phyloP scores from a whole-genome alignment of 2,113 vertebrate genomes.

The Prinia subflava region DNA sequence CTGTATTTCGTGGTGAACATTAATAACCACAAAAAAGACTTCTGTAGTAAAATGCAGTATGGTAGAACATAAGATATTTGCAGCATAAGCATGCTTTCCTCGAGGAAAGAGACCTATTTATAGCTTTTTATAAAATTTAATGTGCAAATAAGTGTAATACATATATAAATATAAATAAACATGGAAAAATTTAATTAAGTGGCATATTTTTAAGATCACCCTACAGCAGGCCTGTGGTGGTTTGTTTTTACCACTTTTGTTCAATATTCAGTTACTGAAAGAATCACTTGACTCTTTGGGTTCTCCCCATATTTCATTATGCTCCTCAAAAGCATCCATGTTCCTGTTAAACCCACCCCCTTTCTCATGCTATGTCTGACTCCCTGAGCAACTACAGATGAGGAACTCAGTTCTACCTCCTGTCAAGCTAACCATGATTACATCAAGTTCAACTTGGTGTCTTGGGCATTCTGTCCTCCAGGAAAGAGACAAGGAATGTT shows the following conservation, averaged over 20 bases:
- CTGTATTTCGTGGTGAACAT: background rate
- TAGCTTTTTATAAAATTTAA: background rate
- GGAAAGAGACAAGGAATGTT: background rate
- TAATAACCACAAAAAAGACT: background rate
- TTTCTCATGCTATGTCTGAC: background rate
- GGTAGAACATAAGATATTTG: background rate
- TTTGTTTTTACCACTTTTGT: background rate
- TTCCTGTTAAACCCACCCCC: background rate
- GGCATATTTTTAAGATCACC: rapidly evolving
- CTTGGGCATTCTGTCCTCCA: background rate
- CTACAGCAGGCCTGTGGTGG: background rate
- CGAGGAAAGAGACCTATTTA: background rate
- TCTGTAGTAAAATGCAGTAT: background rate
- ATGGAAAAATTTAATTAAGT: rapidly evolving
- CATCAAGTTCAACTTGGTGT: background rate
- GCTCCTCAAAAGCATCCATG: background rate
- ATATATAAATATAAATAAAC: background rate
- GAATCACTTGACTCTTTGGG: background rate
- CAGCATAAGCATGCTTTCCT: background rate
- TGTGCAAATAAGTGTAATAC: background rate
- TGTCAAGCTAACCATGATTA: background rate
- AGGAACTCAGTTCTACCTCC: background rate
- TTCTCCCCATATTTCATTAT: background rate
- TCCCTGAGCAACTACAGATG: background rate
- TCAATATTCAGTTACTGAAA: background rate